phyloP scores from a whole-genome alignment of 2,888 invertebrate species.

The Phortica magna region DNA sequence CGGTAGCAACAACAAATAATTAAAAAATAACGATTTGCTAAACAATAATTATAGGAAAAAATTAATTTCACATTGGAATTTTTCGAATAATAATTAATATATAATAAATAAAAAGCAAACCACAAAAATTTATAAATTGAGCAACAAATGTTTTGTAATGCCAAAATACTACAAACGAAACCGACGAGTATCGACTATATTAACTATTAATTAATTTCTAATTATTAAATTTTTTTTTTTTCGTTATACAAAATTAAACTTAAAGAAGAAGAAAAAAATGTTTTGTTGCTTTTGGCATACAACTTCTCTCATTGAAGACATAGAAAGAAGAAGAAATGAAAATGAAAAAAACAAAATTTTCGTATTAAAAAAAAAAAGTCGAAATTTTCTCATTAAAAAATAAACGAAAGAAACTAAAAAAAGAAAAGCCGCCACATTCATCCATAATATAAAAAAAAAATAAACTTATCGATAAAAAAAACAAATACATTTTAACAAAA shows the following conservation, averaged over 20 bases:
- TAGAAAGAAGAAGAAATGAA: neutral
- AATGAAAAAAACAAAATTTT: neutral
- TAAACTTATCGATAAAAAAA: constrained; percentile 7
- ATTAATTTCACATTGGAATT: neutral
- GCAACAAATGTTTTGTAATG: neutral
- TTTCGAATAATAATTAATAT: neutral
- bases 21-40: neutral
- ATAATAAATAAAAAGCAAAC: neutral
- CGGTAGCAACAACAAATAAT: no score
- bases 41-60: neutral
- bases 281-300: no score
- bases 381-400: constrained; percentile 4
- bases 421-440: constrained; percentile 52
- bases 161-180: no score
- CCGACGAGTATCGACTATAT: no score
- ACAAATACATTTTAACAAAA: constrained; percentile 45
- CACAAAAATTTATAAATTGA: neutral
- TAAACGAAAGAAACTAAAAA: neutral
- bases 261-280: no score
- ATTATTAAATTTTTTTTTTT: constrained; percentile 1
- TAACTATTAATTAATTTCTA: neutral
- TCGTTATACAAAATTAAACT: neutral
- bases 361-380: neutral
- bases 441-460: constrained; percentile 46
- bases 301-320: constrained; percentile 2